phyloP scores from a whole-genome alignment of 2,113 vertebrate species.

The Murina feae region DNA sequence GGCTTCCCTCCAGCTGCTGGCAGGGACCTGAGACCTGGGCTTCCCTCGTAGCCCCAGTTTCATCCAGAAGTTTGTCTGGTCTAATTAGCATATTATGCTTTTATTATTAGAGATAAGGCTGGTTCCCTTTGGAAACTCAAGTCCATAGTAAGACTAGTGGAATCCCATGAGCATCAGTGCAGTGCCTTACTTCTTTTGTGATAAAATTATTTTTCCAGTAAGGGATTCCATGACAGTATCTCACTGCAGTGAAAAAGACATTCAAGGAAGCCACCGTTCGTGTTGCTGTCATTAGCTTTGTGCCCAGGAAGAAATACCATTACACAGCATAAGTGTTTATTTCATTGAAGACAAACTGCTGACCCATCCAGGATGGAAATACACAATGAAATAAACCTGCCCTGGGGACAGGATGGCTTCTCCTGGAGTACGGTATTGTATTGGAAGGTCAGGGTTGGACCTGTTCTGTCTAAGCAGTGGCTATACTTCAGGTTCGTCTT shows the following conservation, averaged over 20 bases:
- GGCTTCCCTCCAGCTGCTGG: too few relatives aligned
- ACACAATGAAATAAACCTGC: neutral
- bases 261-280: neutral
- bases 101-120: neutral
- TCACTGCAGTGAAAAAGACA: neutral
- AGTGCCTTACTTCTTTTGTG: neutral
- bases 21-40: too few relatives aligned
- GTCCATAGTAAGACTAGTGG: neutral
- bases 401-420: neutral
- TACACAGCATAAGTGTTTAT: neutral
- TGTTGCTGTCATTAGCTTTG: neutral
- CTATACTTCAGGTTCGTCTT: neutral
- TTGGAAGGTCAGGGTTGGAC: neutral
- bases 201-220: neutral
- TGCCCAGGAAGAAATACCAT: neutral
- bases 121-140: neutral
- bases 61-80: too few relatives aligned
- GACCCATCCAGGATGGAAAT: neutral
- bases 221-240: neutral
- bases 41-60: too few relatives aligned
- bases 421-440: neutral
- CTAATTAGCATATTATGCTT: too few relatives aligned
- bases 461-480: neutral
- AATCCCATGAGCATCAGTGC: neutral
- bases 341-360: neutral